Evolutionary conservation across 2,113 vertebrate genomes (phyloP).

Genomic region (Lophius piscatorius): DNA sequence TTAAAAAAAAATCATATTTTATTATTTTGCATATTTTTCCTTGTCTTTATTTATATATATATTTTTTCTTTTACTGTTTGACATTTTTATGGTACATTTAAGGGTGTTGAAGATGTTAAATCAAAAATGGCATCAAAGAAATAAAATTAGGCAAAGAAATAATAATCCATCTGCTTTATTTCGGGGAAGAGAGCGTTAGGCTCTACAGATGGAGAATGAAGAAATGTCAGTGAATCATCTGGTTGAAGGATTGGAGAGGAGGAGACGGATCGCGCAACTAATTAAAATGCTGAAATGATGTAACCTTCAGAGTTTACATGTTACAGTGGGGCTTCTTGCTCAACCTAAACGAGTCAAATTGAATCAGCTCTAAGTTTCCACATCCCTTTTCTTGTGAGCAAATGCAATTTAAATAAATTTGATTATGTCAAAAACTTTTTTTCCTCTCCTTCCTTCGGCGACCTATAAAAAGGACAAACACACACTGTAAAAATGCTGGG

Average conservation of each 20-base stretch:
- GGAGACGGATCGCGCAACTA: conserved; percentile 41
- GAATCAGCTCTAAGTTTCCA: conserved; percentile 82
- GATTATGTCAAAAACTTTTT: conserved; percentile 66
- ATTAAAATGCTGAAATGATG: conserved; percentile 80
- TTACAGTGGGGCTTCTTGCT: conserved; percentile 76
- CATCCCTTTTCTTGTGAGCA: conserved; percentile 69
- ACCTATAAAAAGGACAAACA: conserved; percentile 21
- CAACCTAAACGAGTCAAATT: conserved; percentile 79
- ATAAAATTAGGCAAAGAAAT: no score
- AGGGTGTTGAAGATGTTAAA: no score
- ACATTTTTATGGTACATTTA: no score
- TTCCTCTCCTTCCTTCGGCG: conserved; percentile 4
- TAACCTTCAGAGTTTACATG: conserved; percentile 78
- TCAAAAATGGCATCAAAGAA: no score
- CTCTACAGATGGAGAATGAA: no score
- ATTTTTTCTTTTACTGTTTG: no score
- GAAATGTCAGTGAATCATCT: conserved; percentile 33
- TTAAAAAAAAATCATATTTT: no score
- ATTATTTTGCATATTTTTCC: no score
- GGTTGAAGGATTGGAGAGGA: conserved; percentile 19
- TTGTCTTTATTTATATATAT: no score
- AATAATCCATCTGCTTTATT: no score
- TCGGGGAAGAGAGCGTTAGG: no score
- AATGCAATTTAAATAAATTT: conserved; percentile 81
- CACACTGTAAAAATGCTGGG: no score